Evolutionary conservation across 2,113 vertebrate genomes (phyloP).

Genomic region (Patagioenas fasciata): DNA sequence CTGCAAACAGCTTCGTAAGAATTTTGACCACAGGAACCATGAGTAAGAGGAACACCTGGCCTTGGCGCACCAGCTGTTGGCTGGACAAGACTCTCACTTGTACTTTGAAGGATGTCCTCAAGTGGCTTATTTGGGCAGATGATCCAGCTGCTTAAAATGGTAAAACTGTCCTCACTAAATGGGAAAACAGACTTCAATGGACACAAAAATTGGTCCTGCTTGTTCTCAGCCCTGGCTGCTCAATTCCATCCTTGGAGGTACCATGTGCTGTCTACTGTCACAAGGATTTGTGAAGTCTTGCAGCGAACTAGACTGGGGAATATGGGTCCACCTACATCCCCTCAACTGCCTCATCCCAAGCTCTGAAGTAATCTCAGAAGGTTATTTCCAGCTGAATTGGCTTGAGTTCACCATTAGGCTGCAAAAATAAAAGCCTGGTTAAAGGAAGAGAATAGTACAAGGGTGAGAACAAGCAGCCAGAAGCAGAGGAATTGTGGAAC

Average conservation of each 20-base stretch:
- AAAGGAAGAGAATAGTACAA: background rate
- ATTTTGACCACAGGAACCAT: background rate
- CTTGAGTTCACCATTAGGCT: background rate
- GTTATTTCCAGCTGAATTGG: background rate
- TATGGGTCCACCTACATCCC: background rate
- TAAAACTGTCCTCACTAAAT: background rate
- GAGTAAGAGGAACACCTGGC: background rate
- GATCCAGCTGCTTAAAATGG: background rate
- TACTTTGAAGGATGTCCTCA: background rate
- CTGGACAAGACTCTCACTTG: background rate
- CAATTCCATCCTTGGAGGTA: background rate
- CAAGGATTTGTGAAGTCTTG: background rate
- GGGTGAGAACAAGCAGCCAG: background rate
- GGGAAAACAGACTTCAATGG: background rate
- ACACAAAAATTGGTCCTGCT: background rate
- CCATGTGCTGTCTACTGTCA: background rate
- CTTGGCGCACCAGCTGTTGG: background rate
- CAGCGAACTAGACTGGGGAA: background rate
- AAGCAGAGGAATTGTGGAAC: background rate
- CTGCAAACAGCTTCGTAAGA: background rate
- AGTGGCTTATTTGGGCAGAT: background rate
- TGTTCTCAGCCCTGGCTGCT: background rate
- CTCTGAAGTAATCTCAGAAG: background rate
- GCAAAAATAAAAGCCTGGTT: background rate
- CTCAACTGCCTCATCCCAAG: background rate